Base-by-base conservation (phyloP, 2,113 vertebrate genomes). In the Silurus meridionalis region DNA sequence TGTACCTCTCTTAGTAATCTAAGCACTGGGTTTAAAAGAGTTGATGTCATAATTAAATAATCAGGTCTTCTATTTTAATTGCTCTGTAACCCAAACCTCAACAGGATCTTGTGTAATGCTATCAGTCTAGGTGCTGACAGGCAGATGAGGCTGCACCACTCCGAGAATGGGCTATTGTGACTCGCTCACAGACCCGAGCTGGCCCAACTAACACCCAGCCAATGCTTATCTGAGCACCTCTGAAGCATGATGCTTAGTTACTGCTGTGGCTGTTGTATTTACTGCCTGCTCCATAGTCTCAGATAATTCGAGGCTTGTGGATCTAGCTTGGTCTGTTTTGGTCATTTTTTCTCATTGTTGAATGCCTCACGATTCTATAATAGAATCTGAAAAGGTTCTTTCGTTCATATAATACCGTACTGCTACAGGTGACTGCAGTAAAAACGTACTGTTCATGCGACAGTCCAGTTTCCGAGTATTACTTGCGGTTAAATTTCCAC, bases 1-100 rank as follows among this genome's bases (percentile, higher is more conserved):
- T 90, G 91, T 92, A 89, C 91, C 92, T 91, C 88, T 89, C 89
- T 91, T 94, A 89, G 97, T 97, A 97, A 97, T 94, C 75, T 88
- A 95, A 96, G 94, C 96, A 93, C 77, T 84, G 89, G 91, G 94
- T 94, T 95, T 98, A 96, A 97, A 93, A 95, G 96, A 94, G 94
- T 94, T 86, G 90, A 95, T 93, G 87, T 96, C 97, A 98, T 98
- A 94, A 99, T 98, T 99, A 97, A 99, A 98, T 99, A 92, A 99
- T 99, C 94, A 94, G 91, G 90, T 90, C 93, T 94, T 93, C 90
- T 92, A 92, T 96, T 96, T 95, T 95, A 94, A 95, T 94, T 93
- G 88, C 78, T 84, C 92, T 90, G 94, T 95, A 97, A 97, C 96
- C 91, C 90, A 92, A 96, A 96, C 94, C 95, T 88, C 91, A 86